phyloP scores from a whole-genome alignment of 2,888 invertebrate species.

The Amblyjoppa proteus region DNA sequence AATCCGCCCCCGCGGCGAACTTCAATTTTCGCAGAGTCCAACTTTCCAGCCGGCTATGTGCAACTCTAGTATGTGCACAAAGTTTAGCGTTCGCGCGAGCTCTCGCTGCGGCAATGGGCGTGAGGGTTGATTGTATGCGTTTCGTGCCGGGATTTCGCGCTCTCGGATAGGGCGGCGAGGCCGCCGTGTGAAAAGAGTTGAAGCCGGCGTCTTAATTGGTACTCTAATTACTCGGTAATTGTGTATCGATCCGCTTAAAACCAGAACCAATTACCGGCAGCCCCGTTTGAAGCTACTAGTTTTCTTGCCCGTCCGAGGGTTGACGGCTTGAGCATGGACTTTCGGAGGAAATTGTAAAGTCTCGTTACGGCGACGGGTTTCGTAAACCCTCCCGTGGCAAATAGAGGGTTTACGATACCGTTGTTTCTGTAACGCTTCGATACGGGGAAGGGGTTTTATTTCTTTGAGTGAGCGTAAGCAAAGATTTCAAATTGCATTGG shows the following conservation, averaged over 20 bases:
- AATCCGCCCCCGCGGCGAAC: constrained; percentile 46
- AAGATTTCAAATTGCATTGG: not conserved
- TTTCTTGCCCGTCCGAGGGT: constrained; percentile 47
- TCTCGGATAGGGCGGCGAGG: constrained; percentile 20
- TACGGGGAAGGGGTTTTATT: not conserved
- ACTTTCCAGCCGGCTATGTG: constrained; percentile 58
- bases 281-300: constrained; percentile 68
- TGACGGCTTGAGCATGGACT: not conserved
- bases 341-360: constrained; percentile 14
- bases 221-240: constrained; percentile 78
- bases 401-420: not conserved
- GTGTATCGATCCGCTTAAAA: constrained; percentile 77
- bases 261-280: constrained; percentile 77
- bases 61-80: constrained; percentile 58
- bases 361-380: not conserved
- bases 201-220: constrained; percentile 73
- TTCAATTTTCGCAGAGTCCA: constrained; percentile 60
- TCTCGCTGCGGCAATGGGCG: not conserved
- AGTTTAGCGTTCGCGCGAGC: constrained; percentile 54
- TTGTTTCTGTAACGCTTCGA: not conserved
- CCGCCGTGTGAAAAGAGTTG: constrained; percentile 51
- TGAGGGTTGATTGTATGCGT: constrained; percentile 42
- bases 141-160: constrained; percentile 39
- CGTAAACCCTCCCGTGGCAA: not conserved
- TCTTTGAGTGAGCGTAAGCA: not conserved